Percentiles rank a stretch among this genome's conserved stretches.
Evolutionary conservation across 2,113 vertebrate genomes (phyloP).

Genomic region (Bolborhynchus lineola): DNA sequence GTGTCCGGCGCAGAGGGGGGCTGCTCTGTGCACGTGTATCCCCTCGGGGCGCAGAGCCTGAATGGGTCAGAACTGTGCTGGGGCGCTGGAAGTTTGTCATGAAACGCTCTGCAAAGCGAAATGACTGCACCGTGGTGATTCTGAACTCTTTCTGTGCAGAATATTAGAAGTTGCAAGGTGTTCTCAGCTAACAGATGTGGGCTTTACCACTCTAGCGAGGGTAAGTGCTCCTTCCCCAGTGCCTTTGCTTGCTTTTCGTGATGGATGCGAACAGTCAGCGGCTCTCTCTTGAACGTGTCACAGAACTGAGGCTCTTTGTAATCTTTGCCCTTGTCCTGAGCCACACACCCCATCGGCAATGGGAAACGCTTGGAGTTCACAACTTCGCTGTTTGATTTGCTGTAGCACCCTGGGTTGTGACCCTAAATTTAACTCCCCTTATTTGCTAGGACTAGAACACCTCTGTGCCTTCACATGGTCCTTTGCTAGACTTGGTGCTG

Average conservation of each 20-base stretch:
- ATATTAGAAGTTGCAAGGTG: slow-evolving; percentile 97
- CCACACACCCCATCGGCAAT: rapidly evolving
- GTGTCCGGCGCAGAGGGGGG: neutral
- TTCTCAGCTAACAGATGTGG: slow-evolving; percentile 96
- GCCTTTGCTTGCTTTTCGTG: neutral
- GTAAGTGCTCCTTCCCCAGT: slow-evolving; percentile 71
- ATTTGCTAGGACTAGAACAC: neutral
- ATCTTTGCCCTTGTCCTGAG: rapidly evolving
- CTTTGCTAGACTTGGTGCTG: neutral
- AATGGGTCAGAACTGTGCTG: neutral
- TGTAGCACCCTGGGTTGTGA: neutral
- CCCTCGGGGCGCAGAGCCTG: neutral
- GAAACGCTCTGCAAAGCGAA: neutral
- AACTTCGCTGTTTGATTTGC: neutral
- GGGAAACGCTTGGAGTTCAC: neutral
- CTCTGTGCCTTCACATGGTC: neutral
- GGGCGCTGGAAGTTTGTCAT: neutral
- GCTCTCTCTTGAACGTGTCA: neutral
- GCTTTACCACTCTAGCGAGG: slow-evolving; percentile 94
- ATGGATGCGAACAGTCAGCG: rapidly evolving
- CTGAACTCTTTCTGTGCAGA: slow-evolving; percentile 70
- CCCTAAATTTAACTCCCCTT: neutral
- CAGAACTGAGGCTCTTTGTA: rapidly evolving
- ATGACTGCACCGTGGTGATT: neutral
- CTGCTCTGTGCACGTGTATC: neutral